These are phyloP conservation scores for Puma concolor DNA, from an alignment of 2,113 vertebrate genomes.

Conservation along the genomic window DNA sequence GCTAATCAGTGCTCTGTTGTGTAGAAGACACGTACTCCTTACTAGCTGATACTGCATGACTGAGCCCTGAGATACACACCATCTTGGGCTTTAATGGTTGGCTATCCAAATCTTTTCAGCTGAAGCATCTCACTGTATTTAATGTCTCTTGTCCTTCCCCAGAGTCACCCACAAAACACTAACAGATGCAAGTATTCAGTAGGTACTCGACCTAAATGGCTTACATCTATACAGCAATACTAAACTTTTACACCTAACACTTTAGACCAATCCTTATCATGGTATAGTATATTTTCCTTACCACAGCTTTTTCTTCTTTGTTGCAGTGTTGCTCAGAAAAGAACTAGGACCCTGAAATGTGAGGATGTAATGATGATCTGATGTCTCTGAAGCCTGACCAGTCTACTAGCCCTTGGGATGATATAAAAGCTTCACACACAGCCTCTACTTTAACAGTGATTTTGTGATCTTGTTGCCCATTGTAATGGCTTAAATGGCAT, in stretches of 20 bases:
- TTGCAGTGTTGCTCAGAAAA: background rate
- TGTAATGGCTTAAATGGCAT: conserved; percentile 52
- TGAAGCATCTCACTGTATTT: background rate
- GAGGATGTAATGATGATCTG: conserved; percentile 29
- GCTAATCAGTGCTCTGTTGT: background rate
- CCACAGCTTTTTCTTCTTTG: background rate
- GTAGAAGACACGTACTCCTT: background rate
- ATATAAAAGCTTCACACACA: background rate
- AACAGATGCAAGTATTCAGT: background rate
- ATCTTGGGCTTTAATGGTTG: background rate
- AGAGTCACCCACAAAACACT: background rate
- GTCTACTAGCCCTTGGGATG: background rate
- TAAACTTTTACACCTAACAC: background rate
- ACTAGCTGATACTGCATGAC: background rate
- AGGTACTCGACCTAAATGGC: background rate
- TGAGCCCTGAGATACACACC: background rate
- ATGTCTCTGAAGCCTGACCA: conserved; percentile 17
- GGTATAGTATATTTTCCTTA: background rate
- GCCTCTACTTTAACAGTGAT: background rate
- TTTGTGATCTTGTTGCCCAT: conserved; percentile 54
- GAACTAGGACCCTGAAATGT: conserved; percentile 22
- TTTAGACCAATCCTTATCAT: background rate
- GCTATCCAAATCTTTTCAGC: background rate
- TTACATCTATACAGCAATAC: background rate
- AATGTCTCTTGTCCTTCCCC: background rate